Conservation (phyloP, 1,140 invertebrate species). For the Leptestheria dahalacensis region DNA sequence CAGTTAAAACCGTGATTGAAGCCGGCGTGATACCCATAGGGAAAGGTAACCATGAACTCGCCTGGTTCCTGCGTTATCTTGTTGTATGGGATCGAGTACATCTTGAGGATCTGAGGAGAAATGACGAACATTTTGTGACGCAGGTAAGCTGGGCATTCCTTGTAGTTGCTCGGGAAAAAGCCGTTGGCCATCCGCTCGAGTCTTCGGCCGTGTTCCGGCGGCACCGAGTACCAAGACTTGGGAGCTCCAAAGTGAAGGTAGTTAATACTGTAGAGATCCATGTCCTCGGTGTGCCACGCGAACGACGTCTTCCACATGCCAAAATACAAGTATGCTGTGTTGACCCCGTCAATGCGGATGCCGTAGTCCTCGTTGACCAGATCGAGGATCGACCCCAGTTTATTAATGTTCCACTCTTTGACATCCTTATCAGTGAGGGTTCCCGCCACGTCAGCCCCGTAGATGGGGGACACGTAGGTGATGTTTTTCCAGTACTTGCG, state of each 20-base stretch:
- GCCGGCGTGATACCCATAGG: slow-evolving; percentile 90
- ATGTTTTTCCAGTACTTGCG: slow-evolving; percentile 97
- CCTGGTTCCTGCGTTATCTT: slow-evolving; percentile 93
- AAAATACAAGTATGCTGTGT: slow-evolving; percentile 97
- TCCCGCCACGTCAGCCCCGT: slow-evolving; percentile 95
- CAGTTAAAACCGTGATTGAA: slow-evolving; percentile 98
- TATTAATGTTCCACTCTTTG: slow-evolving; percentile 79
- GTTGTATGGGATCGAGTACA: slow-evolving; percentile 88
- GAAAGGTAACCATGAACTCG: slow-evolving; percentile 99
- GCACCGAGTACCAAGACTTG: slow-evolving; percentile 39
- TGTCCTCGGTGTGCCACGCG: slow-evolving; percentile 99
- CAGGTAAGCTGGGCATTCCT: slow-evolving; percentile 82
- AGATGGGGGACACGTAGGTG: slow-evolving; percentile 76
- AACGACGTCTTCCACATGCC: slow-evolving; percentile 99
- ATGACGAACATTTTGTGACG: slow-evolving; percentile 97
- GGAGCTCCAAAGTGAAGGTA: slow-evolving; percentile 82
- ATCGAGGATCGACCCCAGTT: slow-evolving; percentile 83
- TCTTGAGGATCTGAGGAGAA: slow-evolving; percentile 77
- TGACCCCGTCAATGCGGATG: slow-evolving; percentile 92
- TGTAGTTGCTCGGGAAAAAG: slow-evolving; percentile 70
- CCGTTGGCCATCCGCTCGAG: slow-evolving; percentile 82
- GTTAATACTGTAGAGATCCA: slow-evolving; percentile 98
- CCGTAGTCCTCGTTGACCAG: slow-evolving; percentile 88
- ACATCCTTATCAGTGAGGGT: slow-evolving; percentile 78
- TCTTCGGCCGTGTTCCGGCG: slow-evolving; percentile 80